Evolutionary conservation across 2,888 invertebrate species (phyloP).

Genomic region (Tuberolachnus salignus): DNA sequence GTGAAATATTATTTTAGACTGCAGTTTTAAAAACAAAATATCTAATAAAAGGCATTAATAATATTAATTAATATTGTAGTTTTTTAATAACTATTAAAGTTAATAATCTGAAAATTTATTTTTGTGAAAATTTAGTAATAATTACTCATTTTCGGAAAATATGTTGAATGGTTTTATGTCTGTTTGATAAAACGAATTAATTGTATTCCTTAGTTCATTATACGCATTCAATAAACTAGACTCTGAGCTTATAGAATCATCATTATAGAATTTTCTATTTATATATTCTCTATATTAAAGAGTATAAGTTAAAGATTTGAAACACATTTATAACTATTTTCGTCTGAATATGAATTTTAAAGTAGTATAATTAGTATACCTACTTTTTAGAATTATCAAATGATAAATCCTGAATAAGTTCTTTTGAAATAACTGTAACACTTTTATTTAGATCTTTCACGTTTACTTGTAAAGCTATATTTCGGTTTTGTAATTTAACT

Average conservation of each 20-base stretch:
- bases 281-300: background rate
- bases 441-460: slow-evolving; percentile 3
- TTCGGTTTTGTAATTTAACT: slow-evolving; percentile 3
- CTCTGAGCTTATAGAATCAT: background rate
- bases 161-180: background rate
- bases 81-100: background rate
- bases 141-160: slow-evolving; percentile 12
- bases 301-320: background rate
- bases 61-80: background rate
- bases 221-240: background rate
- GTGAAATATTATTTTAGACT: background rate
- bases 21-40: background rate
- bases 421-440: background rate
- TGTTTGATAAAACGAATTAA: background rate
- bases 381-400: background rate
- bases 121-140: background rate
- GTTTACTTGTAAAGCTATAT: background rate
- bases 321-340: background rate
- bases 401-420: background rate
- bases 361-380: background rate
- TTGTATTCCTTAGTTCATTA: background rate
- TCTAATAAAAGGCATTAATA: background rate
- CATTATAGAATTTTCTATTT: background rate
- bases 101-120: background rate
- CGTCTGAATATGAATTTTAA: background rate